Base-by-base conservation (phyloP, 2,113 vertebrate species). In the Chroicocephalus ridibundus region DNA sequence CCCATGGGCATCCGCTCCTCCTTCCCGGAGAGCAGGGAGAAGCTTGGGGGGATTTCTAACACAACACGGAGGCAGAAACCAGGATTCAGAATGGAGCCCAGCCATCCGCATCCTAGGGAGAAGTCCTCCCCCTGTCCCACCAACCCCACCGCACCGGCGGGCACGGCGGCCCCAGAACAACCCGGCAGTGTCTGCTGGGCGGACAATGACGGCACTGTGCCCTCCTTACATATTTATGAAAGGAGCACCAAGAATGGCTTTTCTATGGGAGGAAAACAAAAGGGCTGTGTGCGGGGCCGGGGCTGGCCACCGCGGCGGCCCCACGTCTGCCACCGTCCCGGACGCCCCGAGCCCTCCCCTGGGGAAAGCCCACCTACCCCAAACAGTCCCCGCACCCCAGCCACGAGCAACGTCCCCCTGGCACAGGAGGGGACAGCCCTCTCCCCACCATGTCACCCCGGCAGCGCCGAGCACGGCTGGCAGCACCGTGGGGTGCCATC, bases 161-260 rank as follows among this genome's bases (percentile, higher is more conserved):
- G 55, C 87, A 44, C 51, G 3, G 72, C n/a, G 12, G 69, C 72
- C 72, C 71, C 80, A 4, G 83, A 76, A 95, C 95, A 95, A 83
- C 17, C 57, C 34, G 2, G 18, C 13, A 85, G 88, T 93, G 92
- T 90, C 64, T 69, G 77, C 16, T 1, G 0, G 4, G 34, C 29
- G 69, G 40, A 96, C 96, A 96, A 96, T 25, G 80, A 5, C 4
- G 0, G 13, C 80, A 9, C 88, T 96, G 95, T 93, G n/a, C 61
- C 77, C 52, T 57, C 5, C 3, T 22, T 18, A 15, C 26, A 8
- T 18, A 27, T 31, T 38, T 64, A 32, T 9, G 20, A 54, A 6
- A 32, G 18, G 46, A 82, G 57, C 21, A 40, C 6, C 3, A 40
- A 95, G 92, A 94, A 93, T 47, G 76, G 49, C 88, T 71, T 38